Evolutionary conservation across 1,140 invertebrate species (phyloP).

Genomic region (Daktulosphaira vitifoliae): DNA sequence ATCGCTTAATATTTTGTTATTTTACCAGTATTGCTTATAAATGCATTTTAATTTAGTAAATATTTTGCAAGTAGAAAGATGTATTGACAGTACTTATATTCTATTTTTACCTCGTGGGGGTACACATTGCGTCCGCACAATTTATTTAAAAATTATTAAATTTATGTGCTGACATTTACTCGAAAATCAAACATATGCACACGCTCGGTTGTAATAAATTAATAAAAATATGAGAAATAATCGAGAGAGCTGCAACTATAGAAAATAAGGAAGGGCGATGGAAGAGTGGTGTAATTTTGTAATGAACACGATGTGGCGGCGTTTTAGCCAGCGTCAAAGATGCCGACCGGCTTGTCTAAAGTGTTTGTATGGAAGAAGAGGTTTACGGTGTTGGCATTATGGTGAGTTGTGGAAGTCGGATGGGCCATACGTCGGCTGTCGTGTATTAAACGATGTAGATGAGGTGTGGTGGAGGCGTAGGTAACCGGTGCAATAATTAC

Average conservation of each 20-base stretch:
- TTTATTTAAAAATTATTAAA: too few relatives aligned
- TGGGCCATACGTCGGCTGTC: not conserved
- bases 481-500: constrained; percentile 30
- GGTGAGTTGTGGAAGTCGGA: not conserved
- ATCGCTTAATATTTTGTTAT: too few relatives aligned
- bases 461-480: not conserved
- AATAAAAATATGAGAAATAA: constrained; percentile 10
- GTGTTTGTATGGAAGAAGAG: not conserved
- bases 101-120: too few relatives aligned
- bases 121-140: too few relatives aligned
- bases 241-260: not conserved
- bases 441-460: not conserved
- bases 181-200: constrained; percentile 14
- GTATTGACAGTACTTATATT: too few relatives aligned
- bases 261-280: not conserved
- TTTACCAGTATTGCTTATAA: too few relatives aligned
- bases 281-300: constrained; percentile 21
- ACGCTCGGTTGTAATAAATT: constrained; percentile 28
- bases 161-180: too few relatives aligned
- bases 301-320: constrained; percentile 21
- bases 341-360: constrained; percentile 14
- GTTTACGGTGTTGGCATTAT: too few relatives aligned
- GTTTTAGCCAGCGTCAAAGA: constrained; percentile 19
- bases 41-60: too few relatives aligned
- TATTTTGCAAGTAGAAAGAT: too few relatives aligned